Percentiles rank a stretch among this genome's conserved stretches.
phyloP scores from a whole-genome alignment of 2,113 vertebrate genomes.

The Noturus placidus region DNA sequence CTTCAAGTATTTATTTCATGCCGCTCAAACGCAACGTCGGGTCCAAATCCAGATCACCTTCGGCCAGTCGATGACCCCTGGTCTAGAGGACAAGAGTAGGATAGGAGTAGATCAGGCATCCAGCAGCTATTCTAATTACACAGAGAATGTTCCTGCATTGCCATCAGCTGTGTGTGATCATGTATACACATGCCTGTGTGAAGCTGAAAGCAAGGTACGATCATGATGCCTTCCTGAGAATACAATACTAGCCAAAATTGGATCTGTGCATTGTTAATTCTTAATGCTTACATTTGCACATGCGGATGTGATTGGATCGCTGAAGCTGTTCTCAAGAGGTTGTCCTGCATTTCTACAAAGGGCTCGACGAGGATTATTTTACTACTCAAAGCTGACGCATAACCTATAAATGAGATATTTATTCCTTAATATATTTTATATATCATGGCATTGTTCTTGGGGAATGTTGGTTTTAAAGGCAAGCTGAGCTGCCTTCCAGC shows the following conservation, averaged over 20 bases:
- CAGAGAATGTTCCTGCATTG: background rate
- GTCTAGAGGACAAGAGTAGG: background rate
- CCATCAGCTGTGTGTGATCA: constrained; percentile 2
- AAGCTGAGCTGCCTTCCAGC: background rate
- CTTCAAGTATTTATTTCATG: background rate
- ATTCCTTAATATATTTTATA: constrained; percentile 48
- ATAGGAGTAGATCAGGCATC: background rate
- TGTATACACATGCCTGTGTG: constrained; percentile 10
- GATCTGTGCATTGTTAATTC: background rate
- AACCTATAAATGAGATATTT: background rate
- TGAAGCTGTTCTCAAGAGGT: constrained; percentile 14
- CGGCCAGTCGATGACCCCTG: background rate
- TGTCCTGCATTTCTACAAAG: constrained; percentile 39
- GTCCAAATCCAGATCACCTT: background rate
- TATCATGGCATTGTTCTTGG: constrained; percentile 35
- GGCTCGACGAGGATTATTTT: constrained; percentile 38
- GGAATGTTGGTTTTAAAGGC: constrained; percentile 7
- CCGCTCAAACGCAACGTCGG: background rate
- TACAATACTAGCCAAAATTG: background rate
- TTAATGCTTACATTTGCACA: background rate
- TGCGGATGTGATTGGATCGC: background rate
- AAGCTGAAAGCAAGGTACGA: background rate
- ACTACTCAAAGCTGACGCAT: constrained; percentile 1
- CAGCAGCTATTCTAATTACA: background rate
- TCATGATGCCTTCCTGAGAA: constrained; percentile 1